Evolutionary conservation across 2,888 invertebrate species (phyloP).

Genomic region (Rhopalosiphum nymphaeae): DNA sequence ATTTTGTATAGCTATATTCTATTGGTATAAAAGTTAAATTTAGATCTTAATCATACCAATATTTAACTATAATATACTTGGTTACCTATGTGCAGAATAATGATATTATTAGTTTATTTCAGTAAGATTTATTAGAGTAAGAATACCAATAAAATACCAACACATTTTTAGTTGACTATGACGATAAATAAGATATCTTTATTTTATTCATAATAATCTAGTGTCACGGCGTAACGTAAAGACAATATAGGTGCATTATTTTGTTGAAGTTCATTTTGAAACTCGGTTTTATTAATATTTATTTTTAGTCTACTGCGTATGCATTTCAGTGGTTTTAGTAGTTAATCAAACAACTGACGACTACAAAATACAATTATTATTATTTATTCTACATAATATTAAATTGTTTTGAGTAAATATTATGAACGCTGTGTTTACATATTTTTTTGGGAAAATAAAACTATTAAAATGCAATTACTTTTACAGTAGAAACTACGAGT

Average conservation of each 20-base stretch:
- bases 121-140: neutral
- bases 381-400: neutral
- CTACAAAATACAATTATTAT: neutral
- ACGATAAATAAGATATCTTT: too few relatives aligned
- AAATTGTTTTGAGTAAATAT: neutral
- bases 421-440: neutral
- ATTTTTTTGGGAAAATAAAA: neutral
- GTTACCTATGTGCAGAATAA: neutral
- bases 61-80: neutral
- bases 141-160: too few relatives aligned
- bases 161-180: too few relatives aligned
- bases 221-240: neutral
- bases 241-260: neutral
- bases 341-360: neutral
- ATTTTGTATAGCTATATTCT: too few relatives aligned
- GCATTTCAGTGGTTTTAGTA: neutral
- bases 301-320: neutral
- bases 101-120: neutral
- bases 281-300: neutral
- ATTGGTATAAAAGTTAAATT: neutral
- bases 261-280: neutral
- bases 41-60: neutral
- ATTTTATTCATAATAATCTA: neutral
- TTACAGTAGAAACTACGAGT: neutral
- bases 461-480: neutral